Conservation (phyloP, 2,888 invertebrate genomes). For the Junonia oenone region DNA sequence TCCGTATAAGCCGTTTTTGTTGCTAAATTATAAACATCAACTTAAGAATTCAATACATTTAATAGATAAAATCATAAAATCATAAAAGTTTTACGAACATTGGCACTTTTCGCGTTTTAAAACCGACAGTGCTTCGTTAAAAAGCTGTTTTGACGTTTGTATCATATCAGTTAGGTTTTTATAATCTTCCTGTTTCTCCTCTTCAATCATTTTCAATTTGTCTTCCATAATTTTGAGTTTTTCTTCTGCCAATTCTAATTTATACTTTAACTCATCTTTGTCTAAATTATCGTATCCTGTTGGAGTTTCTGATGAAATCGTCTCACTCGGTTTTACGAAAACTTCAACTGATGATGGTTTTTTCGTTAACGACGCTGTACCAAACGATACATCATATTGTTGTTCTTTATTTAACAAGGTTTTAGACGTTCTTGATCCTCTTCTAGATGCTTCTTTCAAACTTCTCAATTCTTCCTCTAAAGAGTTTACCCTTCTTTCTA, state of each 20-base stretch:
- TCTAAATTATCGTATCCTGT: conserved; percentile 47
- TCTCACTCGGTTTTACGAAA: conserved; percentile 49
- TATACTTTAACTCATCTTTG: conserved; percentile 63
- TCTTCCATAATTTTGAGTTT: conserved; percentile 82
- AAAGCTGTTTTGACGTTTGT: conserved; percentile 76
- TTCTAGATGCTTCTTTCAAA: conserved; percentile 43
- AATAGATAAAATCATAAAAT: conserved; percentile 11
- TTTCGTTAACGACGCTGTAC: conserved; percentile 36
- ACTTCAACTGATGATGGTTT: conserved; percentile 48
- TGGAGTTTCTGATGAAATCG: conserved; percentile 45
- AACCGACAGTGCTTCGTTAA: conserved; percentile 72
- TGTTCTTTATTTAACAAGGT: conserved; percentile 43
- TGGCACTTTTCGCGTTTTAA: conserved; percentile 65
- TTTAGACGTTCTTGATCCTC: conserved; percentile 50
- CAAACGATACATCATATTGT: conserved; percentile 33
- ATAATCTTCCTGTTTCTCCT: conserved; percentile 81
- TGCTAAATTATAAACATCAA: neutral
- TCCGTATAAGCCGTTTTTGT: too few relatives aligned
- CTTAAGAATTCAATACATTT: neutral
- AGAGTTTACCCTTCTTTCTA: conserved; percentile 47
- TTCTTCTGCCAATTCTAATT: conserved; percentile 82
- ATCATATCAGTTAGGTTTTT: conserved; percentile 76
- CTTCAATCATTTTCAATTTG: conserved; percentile 81
- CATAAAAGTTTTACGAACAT: conserved; percentile 42
- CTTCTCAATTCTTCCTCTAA: conserved; percentile 50